Base-by-base conservation (phyloP, 2,888 invertebrate species). In the Ornithoptera priamus region DNA sequence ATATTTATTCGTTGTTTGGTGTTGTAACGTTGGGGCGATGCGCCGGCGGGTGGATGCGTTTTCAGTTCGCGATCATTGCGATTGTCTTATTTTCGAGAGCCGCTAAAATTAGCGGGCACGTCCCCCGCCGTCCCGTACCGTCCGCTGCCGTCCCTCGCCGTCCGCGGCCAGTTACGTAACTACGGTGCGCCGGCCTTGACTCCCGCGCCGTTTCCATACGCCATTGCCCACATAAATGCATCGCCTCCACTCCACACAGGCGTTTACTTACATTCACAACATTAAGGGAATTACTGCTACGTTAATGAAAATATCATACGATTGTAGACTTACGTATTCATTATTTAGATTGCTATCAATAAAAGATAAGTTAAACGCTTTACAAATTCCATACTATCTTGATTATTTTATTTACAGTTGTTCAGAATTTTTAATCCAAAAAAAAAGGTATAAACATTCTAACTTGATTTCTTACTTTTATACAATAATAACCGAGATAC, bases 171-270 rank as follows among this genome's bases (percentile, higher is more conserved):
- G 83, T 92, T 92, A 91, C 78, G 85, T 92, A 92, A 92, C 85
- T 85, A 86, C 85, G 85, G 84, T 77, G 73, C 75, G 83, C 68
- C 77, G 92, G 91, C 92, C 92, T 92, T 92, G 92, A 92, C 92
- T 92, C 92, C 90, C 89, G 92, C 92, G 90, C 90, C 81, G 85
- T 79, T 80, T 80, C 62, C 79, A 77, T 77, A 74, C 77, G 78
- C 78, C 79, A 84, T 82, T 86, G 84, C 80, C 82, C 62, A 72
- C 65, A 68, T 68, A 63, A 71, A 68, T 71, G 62, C 66, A 69
- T 69, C 46, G 67, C 3, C n/a, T 12, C 8, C 39, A 60, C 39
- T 12, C 61, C 20, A 42, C n/a, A 58, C 24, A 56, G 20, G 0
- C 56, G 10, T 8, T 56, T 56, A 56, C 56, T 8, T 20, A 20